Evolutionary conservation across 2,888 invertebrate genomes (phyloP).

Genomic region (Drosophila mimetica): DNA sequence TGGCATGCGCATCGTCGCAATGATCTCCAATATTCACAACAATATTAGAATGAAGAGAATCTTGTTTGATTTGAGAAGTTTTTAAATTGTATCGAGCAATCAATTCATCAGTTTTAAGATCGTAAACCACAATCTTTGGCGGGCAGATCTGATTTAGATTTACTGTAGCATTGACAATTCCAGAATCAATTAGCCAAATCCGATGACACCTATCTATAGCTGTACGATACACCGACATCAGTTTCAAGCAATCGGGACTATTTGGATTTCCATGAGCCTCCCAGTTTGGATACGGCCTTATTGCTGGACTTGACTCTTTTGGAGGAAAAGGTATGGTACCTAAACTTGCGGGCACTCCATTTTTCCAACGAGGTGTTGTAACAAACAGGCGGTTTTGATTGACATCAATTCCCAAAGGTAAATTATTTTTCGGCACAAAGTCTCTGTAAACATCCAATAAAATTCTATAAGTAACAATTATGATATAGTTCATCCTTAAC

Average conservation of each 20-base stretch:
- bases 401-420: constrained; percentile 90
- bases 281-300: constrained; percentile 92
- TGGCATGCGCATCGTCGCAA: constrained; percentile 87
- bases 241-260: constrained; percentile 86
- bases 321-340: constrained; percentile 88
- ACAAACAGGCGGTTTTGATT: constrained; percentile 89
- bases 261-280: constrained; percentile 81
- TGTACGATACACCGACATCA: constrained; percentile 91
- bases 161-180: constrained; percentile 89
- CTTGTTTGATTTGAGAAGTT: constrained; percentile 87
- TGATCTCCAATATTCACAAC: constrained; percentile 86
- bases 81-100: constrained; percentile 88
- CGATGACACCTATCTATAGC: constrained; percentile 90
- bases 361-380: constrained; percentile 91
- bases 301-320: constrained; percentile 86
- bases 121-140: constrained; percentile 90
- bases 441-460: constrained; percentile 81
- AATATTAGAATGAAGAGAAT: constrained; percentile 86
- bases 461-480: too few species aligned
- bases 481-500: too few species aligned
- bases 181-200: constrained; percentile 92
- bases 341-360: constrained; percentile 90
- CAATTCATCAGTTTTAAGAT: constrained; percentile 88
- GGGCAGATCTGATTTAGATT: constrained; percentile 89
- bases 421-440: constrained; percentile 89